Conservation (phyloP, 1,140 invertebrate genomes). For the Neoseiulus cucumeris region DNA sequence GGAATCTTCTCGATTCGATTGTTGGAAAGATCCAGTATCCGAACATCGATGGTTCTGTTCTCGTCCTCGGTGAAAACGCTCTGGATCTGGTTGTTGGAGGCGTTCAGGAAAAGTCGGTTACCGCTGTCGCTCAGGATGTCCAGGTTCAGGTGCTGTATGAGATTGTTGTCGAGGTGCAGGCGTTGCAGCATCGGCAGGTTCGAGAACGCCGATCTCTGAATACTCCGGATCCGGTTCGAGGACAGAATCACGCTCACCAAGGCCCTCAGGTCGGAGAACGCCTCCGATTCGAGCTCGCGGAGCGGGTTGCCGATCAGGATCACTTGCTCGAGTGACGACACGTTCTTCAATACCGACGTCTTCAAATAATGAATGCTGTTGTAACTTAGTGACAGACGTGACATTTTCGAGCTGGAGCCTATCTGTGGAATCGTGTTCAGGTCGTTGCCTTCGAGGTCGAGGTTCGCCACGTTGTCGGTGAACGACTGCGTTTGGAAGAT, state of each 20-base stretch:
- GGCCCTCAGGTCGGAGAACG: not conserved
- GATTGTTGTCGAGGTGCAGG: conserved; percentile 4
- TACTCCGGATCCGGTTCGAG: not conserved
- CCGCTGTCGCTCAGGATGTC: not conserved
- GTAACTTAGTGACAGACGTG: conserved; percentile 5
- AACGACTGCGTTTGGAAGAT: not conserved
- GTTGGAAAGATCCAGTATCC: not conserved
- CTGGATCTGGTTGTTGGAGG: conserved; percentile 2
- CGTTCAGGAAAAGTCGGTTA: not conserved
- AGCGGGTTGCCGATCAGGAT: conserved; percentile 3
- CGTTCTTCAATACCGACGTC: not conserved
- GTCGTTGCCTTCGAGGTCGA: conserved; percentile 7
- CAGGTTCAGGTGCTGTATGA: not conserved
- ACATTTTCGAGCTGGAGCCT: not conserved
- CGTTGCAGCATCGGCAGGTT: conserved; percentile 3
- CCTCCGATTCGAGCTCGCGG: not conserved
- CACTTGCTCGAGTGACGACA: not conserved
- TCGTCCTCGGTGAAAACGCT: not conserved
- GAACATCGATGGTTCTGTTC: not conserved
- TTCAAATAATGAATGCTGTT: conserved; percentile 6
- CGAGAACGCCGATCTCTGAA: not conserved
- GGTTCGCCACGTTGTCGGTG: not conserved
- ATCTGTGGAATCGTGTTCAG: not conserved
- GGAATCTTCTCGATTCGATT: not conserved
- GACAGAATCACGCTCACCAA: not conserved